phyloP scores from a whole-genome alignment of 2,113 vertebrate genomes.

The Catharus fuscescens region DNA sequence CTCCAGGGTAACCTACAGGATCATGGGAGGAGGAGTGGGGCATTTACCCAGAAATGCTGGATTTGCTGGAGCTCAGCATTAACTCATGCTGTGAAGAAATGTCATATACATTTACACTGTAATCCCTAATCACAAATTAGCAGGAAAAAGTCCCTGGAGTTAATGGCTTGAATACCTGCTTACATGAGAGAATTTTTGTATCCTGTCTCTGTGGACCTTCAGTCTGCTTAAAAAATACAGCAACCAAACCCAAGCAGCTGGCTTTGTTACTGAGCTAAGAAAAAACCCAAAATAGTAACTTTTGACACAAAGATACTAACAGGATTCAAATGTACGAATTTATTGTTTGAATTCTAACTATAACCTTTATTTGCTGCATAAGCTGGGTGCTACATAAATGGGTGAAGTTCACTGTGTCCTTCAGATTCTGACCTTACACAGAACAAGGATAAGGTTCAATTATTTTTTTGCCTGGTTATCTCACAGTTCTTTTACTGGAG shows the following conservation, averaged over 20 bases:
- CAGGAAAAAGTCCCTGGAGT: background rate
- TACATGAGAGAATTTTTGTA: background rate
- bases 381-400: background rate
- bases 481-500: background rate
- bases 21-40: background rate
- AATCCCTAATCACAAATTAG: background rate
- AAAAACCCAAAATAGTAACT: background rate
- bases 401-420: background rate
- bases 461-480: background rate
- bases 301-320: background rate
- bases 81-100: background rate
- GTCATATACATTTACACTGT: accelerated
- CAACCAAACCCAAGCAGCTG: background rate
- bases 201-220: background rate
- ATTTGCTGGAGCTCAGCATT: background rate
- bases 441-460: background rate
- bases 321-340: background rate
- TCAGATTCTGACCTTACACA: background rate
- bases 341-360: background rate
- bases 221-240: background rate
- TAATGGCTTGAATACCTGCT: background rate
- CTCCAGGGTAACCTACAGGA: background rate
- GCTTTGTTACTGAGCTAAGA: background rate
- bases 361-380: background rate
- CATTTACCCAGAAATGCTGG: background rate